Evolutionary conservation across 2,797 vertebrate species (phyloP), one percentile per base, ranked within the genome.

Genomic region (Xenopus petersii): DNA sequence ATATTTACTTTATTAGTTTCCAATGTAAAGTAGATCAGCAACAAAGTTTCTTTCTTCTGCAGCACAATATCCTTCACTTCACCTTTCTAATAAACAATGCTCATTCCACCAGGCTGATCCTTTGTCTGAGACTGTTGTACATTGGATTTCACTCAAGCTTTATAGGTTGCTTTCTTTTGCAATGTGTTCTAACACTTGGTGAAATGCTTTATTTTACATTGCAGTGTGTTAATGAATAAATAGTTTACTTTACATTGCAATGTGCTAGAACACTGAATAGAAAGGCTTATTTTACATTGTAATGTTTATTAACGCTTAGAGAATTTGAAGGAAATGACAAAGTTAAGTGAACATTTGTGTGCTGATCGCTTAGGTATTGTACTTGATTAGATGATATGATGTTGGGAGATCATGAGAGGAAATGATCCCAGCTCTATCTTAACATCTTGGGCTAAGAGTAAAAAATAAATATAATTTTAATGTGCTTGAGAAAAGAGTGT

Each of bases 291-390:
- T 77, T 67, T 72, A 64, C 75, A 77, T 62, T 42, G 67, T 75
- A 64, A 75, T 70, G 67, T 64, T 75, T 71, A 71, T 77, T 77
- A 67, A 67, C n/a, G 33, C 69, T 67, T 4, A 48, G 69, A 62
- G 54, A 66, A 36, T 66, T 51, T 33, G 26, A 58, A 48, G 12
- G 24, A 8, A 17, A 59, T 51, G 46, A 5, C 62, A 10, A 61
- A 42, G 36, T 70, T 70, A 70, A 70, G 56, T 21, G 36, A 70
- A 70, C 68, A 48, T 70, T 70, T 60, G 68, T 24, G 68, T 58
- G 68, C 68, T 48, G 68, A 70, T 70, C 56, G 15, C n/a, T 7
- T 15, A 24, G 55, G 56, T 13, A 70, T 60, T 60, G 68, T 60
- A 60, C 56, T 70, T 60, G 68, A 70, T 70, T 60, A 70, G 17